Evolutionary conservation across 2,797 vertebrate genomes (phyloP).

Genomic region (Atherinosoma microstoma): DNA sequence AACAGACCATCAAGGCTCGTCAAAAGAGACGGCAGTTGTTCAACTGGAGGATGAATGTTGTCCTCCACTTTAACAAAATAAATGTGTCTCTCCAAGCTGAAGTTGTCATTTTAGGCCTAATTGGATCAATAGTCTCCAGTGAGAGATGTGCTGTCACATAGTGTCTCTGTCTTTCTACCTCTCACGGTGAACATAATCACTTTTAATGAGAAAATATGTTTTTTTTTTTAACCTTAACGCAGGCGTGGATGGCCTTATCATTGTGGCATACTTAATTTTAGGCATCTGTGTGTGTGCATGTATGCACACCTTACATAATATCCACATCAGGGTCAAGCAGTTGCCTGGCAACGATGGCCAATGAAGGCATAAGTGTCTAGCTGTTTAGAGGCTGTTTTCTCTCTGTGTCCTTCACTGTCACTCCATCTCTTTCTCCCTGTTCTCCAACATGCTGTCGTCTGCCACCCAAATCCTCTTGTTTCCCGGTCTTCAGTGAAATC

Average conservation of each 20-base stretch:
- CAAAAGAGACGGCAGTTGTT: too few relatives aligned
- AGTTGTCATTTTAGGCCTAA: background rate
- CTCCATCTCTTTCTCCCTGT: conserved; percentile 1
- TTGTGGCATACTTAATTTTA: conserved; percentile 5
- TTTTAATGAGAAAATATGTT: conserved; percentile 15
- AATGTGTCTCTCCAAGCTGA: conserved; percentile 8
- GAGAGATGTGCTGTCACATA: conserved; percentile 14
- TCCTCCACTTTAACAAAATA: background rate
- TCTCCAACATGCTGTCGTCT: conserved; percentile 17
- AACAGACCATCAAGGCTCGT: background rate
- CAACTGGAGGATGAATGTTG: background rate
- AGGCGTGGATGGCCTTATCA: conserved; percentile 15
- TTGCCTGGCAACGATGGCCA: conserved; percentile 65
- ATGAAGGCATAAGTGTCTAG: conserved; percentile 17
- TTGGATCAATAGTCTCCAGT: conserved; percentile 17
- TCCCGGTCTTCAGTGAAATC: conserved; percentile 11
- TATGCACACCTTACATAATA: background rate
- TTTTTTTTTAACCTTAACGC: background rate
- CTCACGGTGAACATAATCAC: conserved; percentile 13
- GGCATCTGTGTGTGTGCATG: background rate
- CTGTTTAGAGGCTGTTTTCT: background rate
- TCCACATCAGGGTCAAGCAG: conserved; percentile 43
- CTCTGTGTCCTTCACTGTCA: conserved; percentile 4
- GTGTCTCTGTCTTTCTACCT: background rate
- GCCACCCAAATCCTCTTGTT: conserved; percentile 1